Evolutionary conservation across 2,888 invertebrate genomes (phyloP).

Genomic region (Dryobotodes eremita): DNA sequence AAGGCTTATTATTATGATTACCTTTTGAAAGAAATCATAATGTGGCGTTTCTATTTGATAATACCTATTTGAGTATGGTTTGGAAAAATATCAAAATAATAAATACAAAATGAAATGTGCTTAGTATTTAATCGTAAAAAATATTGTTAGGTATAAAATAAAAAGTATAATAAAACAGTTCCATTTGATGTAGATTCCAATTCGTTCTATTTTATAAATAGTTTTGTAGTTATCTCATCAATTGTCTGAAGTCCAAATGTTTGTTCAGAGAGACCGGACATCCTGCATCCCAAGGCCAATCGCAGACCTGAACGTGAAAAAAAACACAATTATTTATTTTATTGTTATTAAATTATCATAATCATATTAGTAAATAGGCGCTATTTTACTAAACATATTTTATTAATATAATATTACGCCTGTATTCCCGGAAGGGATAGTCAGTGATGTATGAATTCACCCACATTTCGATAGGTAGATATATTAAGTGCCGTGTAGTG

Average conservation of each 20-base stretch:
- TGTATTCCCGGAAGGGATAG: too few relatives aligned
- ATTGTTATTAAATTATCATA: background rate
- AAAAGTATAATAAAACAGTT: constrained; percentile 35
- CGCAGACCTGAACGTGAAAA: constrained; percentile 76
- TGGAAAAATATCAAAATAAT: constrained; percentile 6
- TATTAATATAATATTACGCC: background rate
- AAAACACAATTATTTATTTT: constrained; percentile 4
- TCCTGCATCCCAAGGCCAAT: constrained; percentile 76
- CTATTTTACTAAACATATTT: background rate
- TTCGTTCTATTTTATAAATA: constrained; percentile 14
- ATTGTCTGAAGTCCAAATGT: constrained; percentile 47
- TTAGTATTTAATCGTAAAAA: constrained; percentile 49
- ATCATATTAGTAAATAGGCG: background rate
- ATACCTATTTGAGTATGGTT: background rate
- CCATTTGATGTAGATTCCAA: constrained; percentile 22
- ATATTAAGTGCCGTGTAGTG: background rate
- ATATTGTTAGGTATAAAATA: constrained; percentile 48
- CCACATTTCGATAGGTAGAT: background rate
- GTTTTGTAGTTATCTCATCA: constrained; percentile 28
- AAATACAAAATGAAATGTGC: constrained; percentile 23
- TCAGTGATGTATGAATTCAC: background rate
- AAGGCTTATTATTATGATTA: background rate
- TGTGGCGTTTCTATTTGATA: background rate
- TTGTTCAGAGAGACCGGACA: constrained; percentile 74
- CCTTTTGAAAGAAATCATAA: background rate